Base-by-base conservation (phyloP, 2,113 vertebrate species). In the Rafetus swinhoei region DNA sequence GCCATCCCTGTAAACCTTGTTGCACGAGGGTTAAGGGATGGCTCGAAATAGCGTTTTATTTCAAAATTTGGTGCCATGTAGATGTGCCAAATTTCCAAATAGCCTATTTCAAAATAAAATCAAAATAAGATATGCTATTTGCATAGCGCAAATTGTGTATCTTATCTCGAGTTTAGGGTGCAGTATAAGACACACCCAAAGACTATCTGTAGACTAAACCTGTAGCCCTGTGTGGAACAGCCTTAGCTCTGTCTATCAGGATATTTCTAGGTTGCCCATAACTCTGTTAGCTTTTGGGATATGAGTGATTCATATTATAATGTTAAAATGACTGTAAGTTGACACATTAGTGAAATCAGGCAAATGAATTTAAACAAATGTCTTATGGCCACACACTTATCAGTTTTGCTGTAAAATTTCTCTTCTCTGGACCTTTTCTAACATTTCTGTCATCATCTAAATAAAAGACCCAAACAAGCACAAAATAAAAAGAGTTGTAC, bases 341-440 rank as follows among this genome's bases (percentile, higher is more conserved):
- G 69, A 21, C 4, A 24, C 14, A 21, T 9, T 24, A 32, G 82
- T 22, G 13, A 72, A n/a, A 13, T 53, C 21, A 18, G 29, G 3
- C 50, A 2, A 21, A 35, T 72, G 16, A 12, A 1, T 24, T 69
- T 10, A 21, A 53, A 53, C 32, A 69, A 22, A n/a, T 12, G 14
- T 3, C 7, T 16, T 1, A 1, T 16, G 7, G n/a, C 53, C 11
- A n/a, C 8, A 45, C 13, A n/a, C 39, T 56, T 27, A 18, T 27
- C 12, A 11, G 12, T 6, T 5, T 53, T 53, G 35, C 35, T 29
- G 52, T 74, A n/a, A 29, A 9, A 55, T 55, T 25, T 9, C 4
- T 55, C 5, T 39, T 16, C 50, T 29, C 1, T 32, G 32, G 50
- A 29, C 35, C 83, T 85, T 65, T 19, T 55, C 54, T 29, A 52